Evolutionary conservation across 2,113 vertebrate genomes (phyloP).

Genomic region (Emydura subglobosa): DNA sequence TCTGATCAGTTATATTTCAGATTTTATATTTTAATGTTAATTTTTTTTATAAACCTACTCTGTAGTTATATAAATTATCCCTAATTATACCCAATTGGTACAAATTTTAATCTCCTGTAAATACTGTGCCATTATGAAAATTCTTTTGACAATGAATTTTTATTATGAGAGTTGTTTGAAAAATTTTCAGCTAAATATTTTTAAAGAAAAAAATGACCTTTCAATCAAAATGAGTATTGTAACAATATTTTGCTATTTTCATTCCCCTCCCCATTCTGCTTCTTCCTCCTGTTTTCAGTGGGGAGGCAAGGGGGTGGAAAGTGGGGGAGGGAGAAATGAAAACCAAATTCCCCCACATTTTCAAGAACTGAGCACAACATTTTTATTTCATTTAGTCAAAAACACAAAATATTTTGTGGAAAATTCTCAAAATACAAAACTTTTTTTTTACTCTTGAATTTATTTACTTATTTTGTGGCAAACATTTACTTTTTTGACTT

Average conservation of each 20-base stretch:
- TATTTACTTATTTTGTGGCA: neutral
- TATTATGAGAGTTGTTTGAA: neutral
- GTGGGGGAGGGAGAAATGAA: neutral
- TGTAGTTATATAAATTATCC: neutral
- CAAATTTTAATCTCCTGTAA: neutral
- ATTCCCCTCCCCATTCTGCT: neutral
- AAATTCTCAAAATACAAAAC: neutral
- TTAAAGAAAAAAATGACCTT: neutral
- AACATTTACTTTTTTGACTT: neutral
- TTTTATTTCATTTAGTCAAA: neutral
- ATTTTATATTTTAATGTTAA: slow-evolving; percentile 25
- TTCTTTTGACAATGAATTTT: neutral
- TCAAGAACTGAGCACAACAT: neutral
- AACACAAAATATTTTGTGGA: neutral
- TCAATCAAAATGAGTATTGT: neutral
- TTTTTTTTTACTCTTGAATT: neutral
- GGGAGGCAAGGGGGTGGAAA: neutral
- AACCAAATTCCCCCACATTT: neutral
- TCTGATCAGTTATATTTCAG: neutral
- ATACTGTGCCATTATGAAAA: neutral
- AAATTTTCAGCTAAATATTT: neutral
- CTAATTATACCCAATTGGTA: neutral
- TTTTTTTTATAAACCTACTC: neutral
- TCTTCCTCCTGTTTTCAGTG: neutral
- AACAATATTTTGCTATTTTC: neutral